A percentile compares a stretch with the other conserved stretches of the same genome.
Evolutionary conservation across 2,113 vertebrate genomes (phyloP).

Genomic region (Cariama cristata): DNA sequence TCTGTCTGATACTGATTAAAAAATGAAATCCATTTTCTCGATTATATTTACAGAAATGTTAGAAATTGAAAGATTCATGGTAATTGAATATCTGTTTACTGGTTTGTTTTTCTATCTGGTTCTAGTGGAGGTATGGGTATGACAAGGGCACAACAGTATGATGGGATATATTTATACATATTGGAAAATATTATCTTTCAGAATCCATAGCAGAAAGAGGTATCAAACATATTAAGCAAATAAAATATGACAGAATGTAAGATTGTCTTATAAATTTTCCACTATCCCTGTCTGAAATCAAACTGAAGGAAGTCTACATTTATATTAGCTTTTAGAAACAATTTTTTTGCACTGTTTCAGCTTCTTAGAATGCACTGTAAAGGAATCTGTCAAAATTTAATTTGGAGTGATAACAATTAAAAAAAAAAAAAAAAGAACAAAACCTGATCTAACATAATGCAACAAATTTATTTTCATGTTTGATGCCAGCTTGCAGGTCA

Average conservation of each 20-base stretch:
- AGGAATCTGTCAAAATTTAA: neutral
- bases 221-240: neutral
- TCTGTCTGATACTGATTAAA: neutral
- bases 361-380: neutral
- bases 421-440: neutral
- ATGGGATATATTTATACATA: neutral
- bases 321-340: neutral
- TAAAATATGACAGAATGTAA: neutral
- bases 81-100: neutral
- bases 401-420: neutral
- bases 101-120: neutral
- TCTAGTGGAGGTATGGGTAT: neutral
- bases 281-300: neutral
- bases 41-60: neutral
- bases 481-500: neutral
- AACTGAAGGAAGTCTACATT: neutral
- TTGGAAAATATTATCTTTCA: neutral
- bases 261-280: neutral
- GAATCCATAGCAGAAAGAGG: neutral
- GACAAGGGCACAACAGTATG: neutral
- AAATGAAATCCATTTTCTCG: accelerated
- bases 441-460: neutral
- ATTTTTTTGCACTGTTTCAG: neutral
- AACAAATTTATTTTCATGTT: neutral
- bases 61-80: neutral